These are phyloP conservation scores for Euplexia lucipara DNA, from an alignment of 2,888 invertebrate species.

Conservation along the genomic window DNA sequence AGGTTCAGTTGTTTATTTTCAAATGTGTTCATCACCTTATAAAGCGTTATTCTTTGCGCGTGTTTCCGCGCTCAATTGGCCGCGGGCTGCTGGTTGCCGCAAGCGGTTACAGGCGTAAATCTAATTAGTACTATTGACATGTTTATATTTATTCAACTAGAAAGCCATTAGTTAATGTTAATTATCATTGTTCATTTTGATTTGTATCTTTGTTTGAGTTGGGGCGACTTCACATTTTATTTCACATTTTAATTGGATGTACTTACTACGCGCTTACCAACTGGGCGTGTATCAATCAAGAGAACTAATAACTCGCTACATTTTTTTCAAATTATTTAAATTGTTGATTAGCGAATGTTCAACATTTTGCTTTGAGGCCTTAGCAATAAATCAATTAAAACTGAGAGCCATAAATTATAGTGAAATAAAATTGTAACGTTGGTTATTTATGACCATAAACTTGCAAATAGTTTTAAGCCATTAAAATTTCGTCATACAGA, in stretches of 20 bases:
- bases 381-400: constrained; percentile 63
- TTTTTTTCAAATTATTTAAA: constrained; percentile 57
- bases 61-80: constrained; percentile 57
- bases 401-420: constrained; percentile 51
- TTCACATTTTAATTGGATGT: constrained; percentile 60
- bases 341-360: constrained; percentile 45
- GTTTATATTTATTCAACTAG: constrained; percentile 67
- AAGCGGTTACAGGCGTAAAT: constrained; percentile 64
- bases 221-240: constrained; percentile 43
- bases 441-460: constrained; percentile 60
- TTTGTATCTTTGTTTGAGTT: constrained; percentile 61
- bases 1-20: constrained; percentile 60
- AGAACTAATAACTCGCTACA: constrained; percentile 44
- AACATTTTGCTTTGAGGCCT: constrained; percentile 48
- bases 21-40: constrained; percentile 61
- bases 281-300: constrained; percentile 43
- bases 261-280: constrained; percentile 36
- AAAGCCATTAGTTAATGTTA: constrained; percentile 63
- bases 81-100: constrained; percentile 33
- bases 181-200: constrained; percentile 67
- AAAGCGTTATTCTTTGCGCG: constrained; percentile 60
- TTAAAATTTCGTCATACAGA: constrained; percentile 64
- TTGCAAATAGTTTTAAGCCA: constrained; percentile 61
- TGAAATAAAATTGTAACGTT: constrained; percentile 52
- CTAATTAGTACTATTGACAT: constrained; percentile 72